Percentiles rank a stretch among this genome's conserved stretches.
phyloP scores from a whole-genome alignment of 1,140 invertebrate species.

The Macrobrachium rosenbergii region DNA sequence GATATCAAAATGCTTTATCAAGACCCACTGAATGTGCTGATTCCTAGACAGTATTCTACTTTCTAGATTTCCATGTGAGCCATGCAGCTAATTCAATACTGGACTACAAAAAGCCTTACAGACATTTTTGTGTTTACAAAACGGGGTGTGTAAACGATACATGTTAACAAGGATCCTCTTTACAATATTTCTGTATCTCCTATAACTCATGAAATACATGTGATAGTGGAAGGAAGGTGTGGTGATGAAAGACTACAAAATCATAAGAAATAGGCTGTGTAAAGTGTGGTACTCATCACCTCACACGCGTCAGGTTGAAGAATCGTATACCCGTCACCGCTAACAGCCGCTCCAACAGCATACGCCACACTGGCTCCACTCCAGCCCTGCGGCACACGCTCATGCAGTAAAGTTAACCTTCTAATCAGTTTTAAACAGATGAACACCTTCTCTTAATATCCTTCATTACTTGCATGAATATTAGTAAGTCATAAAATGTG shows the following conservation, averaged over 20 bases:
- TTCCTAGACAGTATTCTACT: no score
- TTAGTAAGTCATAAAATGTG: no score
- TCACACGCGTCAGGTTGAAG: slow-evolving; percentile 59
- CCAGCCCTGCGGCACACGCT: slow-evolving; percentile 58
- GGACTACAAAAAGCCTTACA: no score
- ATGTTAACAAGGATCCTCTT: no score
- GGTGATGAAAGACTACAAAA: background rate
- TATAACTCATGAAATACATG: background rate
- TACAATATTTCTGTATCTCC: no score
- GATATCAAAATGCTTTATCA: no score
- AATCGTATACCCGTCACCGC: slow-evolving; percentile 62
- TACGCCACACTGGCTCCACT: slow-evolving; percentile 62
- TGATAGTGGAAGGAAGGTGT: background rate
- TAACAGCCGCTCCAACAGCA: slow-evolving; percentile 57
- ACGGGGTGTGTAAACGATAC: no score
- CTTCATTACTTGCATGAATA: background rate
- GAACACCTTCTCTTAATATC: background rate
- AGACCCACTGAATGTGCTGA: no score
- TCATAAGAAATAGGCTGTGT: background rate
- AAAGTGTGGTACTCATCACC: slow-evolving; percentile 42
- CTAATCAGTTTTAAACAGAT: slow-evolving; percentile 18
- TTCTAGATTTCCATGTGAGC: no score
- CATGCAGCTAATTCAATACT: no score
- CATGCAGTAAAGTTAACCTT: slow-evolving; percentile 43
- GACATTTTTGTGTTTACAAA: no score